Percentiles rank a stretch among this genome's conserved stretches.
Conservation (phyloP, 2,113 vertebrate species). For the Pionites leucogaster region DNA sequence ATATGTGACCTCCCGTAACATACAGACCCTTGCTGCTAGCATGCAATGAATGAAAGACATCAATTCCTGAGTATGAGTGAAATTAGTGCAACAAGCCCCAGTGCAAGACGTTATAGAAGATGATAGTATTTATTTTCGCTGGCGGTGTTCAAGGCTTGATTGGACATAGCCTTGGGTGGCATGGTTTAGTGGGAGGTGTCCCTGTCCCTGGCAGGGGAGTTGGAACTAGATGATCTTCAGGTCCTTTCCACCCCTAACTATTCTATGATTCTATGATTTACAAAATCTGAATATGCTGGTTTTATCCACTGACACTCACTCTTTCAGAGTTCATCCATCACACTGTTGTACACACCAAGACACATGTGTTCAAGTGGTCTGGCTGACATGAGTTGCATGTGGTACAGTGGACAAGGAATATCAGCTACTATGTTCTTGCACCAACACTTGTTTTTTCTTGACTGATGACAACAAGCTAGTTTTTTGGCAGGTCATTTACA, state of each 20-base stretch:
- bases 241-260: no score
- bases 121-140: neutral
- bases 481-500: neutral
- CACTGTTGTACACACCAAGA: neutral
- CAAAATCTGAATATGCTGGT: neutral
- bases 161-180: no score
- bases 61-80: fast-evolving
- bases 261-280: neutral
- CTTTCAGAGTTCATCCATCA: neutral
- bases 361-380: neutral
- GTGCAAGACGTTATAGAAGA: neutral
- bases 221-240: no score
- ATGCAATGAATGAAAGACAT: neutral
- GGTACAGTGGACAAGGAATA: neutral
- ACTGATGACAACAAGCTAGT: neutral
- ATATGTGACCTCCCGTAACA: neutral
- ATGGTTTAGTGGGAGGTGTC: no score
- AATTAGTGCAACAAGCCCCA: neutral
- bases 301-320: neutral
- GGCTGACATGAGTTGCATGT: neutral
- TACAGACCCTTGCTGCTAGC: neutral
- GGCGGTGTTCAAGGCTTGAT: no score
- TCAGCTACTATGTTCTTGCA: neutral
- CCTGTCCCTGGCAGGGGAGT: no score
- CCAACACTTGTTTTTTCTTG: neutral